Evolutionary conservation across 2,888 invertebrate species (phyloP).

Genomic region (Dryadula phaetusa): DNA sequence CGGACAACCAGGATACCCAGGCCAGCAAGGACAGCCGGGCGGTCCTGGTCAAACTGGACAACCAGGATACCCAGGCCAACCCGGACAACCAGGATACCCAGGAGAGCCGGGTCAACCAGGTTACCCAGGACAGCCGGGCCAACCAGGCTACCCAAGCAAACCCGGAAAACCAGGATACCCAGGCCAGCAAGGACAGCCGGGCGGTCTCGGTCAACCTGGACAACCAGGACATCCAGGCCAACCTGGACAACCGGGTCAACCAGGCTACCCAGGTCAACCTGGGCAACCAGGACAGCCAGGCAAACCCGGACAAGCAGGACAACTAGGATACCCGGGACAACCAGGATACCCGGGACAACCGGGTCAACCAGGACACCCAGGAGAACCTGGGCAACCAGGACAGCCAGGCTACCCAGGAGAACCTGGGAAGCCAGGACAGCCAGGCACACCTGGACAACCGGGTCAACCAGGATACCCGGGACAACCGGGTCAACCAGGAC

Average conservation of each 20-base stretch:
- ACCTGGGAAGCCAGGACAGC: conserved; percentile 13
- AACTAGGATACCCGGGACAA: background rate
- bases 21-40: conserved; percentile 48
- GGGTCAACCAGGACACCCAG: conserved; percentile 18
- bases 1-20: conserved; percentile 49
- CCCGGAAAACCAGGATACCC: conserved; percentile 73
- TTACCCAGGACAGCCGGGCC: conserved; percentile 58
- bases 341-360: conserved; percentile 20
- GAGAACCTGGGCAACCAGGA: conserved; percentile 56
- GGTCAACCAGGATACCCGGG: conserved; percentile 35
- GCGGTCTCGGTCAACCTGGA: conserved; percentile 51
- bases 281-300: conserved; percentile 18
- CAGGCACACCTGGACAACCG: conserved; percentile 2
- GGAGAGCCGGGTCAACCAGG: conserved; percentile 49
- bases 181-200: conserved; percentile 51
- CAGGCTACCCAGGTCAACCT: conserved; percentile 14
- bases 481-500: conserved; percentile 48
- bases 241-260: conserved; percentile 8
- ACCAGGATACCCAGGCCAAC: conserved; percentile 43
- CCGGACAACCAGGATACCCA: conserved; percentile 46
- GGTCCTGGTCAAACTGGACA: conserved; percentile 51
- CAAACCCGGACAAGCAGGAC: conserved; percentile 28
- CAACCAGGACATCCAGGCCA: conserved; percentile 19
- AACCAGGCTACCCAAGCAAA: conserved; percentile 50
- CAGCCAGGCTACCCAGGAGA: conserved; percentile 56